Evolutionary conservation across 2,113 vertebrate species (phyloP), one percentile per base, ranked within the genome.

Genomic region (Mobula hypostoma): DNA sequence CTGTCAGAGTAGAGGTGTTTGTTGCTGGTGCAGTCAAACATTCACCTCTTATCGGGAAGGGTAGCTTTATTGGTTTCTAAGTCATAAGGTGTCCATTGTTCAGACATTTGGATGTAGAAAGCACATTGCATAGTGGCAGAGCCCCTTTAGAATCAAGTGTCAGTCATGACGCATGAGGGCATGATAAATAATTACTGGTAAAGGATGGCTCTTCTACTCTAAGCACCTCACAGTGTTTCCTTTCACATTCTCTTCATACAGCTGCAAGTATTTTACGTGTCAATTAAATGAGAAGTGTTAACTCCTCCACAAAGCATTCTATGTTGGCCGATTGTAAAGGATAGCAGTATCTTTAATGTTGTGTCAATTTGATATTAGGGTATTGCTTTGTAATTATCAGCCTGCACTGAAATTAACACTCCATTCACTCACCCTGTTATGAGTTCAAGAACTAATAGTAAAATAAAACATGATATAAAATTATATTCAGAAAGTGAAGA

Each of bases 361-460:
- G 70, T 93, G 91, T 93, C 70, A 27, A 56, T 74, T 74, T 36
- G 40, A 2, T 68, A 74, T 72, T 56, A 14, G 24, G 91, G 21
- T 48, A 93, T 93, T 56, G 70, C 91, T 93, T 72, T 56, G 68
- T 48, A 76, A 93, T 24, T 17, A 74, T 93, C 21, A 48, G 68
- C 15, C 88, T 92, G 19, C 66, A 91, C 90, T 68, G 63, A 92
- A 72, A 40, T 36, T 36, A 68, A 92, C 21, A 74, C 8, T 63
- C 40, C 29, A 90, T 66, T 56, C 66, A 93, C 70, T 93, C 70
- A 32, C 40, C 11, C 63, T 90, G 87, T 6, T 27, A 36, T 76
- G 70, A 74, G 66, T 56, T 93, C 91, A 76, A 74, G 91, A 93
- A 36, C 70, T 56, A 76, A 56, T 24, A 74, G 66, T 72, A 40